These are phyloP conservation scores for Apocheima hispidaria DNA, from an alignment of 2,888 invertebrate species.

Conservation along the genomic window DNA sequence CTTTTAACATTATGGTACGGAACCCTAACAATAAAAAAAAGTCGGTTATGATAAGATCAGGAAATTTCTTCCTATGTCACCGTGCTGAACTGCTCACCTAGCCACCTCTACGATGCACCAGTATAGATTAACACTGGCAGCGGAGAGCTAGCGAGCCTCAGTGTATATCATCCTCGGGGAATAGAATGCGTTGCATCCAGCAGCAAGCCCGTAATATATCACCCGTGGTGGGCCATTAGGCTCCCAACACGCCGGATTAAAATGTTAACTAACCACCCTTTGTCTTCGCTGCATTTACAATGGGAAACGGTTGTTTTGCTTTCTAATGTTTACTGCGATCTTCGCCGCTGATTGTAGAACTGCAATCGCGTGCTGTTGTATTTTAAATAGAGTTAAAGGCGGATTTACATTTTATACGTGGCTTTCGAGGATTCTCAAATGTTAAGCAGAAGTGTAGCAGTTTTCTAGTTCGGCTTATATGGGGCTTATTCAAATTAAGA, in stretches of 20 bases:
- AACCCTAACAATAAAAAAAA: too few relatives aligned
- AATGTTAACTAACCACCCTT: conserved; percentile 73
- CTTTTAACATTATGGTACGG: too few relatives aligned
- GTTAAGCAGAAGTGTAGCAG: conserved; percentile 30
- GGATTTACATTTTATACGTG: conserved; percentile 41
- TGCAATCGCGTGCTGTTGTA: conserved; percentile 58
- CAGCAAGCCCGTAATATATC: conserved; percentile 49
- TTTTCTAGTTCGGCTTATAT: conserved; percentile 16
- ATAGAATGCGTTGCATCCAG: conserved; percentile 66
- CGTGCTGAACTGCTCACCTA: background rate
- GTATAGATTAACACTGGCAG: conserved; percentile 34
- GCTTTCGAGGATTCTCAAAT: conserved; percentile 31
- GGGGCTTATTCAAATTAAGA: conserved; percentile 11
- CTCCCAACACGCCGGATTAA: conserved; percentile 68
- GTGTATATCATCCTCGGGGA: conserved; percentile 62
- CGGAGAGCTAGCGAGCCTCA: conserved; percentile 51
- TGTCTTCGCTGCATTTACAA: conserved; percentile 67
- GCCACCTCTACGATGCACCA: background rate
- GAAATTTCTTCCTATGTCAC: too few relatives aligned
- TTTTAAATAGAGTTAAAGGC: conserved; percentile 44
- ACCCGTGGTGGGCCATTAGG: conserved; percentile 64
- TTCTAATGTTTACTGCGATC: conserved; percentile 61
- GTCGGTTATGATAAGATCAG: too few relatives aligned
- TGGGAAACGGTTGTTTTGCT: conserved; percentile 61
- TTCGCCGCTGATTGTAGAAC: conserved; percentile 55